Conservation (phyloP, 2,113 vertebrate species). For the Cinclus cinclus region DNA sequence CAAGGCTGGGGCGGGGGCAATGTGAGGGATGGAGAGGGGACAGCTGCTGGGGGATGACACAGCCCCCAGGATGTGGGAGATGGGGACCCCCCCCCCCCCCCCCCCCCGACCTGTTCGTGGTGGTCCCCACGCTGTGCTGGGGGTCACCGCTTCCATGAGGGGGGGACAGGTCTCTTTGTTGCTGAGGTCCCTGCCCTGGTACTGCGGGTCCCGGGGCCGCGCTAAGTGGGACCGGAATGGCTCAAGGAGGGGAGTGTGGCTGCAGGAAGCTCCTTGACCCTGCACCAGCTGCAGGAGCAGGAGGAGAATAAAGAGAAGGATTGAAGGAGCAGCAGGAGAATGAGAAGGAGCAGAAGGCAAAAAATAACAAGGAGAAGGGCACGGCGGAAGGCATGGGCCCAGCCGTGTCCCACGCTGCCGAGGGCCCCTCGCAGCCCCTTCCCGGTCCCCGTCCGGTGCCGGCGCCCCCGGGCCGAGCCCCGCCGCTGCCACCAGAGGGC, state of each 20-base stretch:
- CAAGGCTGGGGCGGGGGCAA: neutral
- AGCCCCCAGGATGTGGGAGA: neutral
- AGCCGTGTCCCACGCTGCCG: neutral
- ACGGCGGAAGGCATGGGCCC: neutral
- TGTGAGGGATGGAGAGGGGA: neutral
- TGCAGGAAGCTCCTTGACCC: neutral
- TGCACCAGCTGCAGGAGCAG: neutral
- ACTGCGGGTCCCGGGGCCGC: neutral
- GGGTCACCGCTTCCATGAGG: neutral
- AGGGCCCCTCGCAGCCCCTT: neutral
- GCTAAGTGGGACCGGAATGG: neutral
- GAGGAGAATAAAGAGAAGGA: neutral
- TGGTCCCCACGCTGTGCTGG: neutral
- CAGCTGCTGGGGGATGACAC: neutral
- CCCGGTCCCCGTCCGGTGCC: neutral
- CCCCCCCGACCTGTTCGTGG: fast-evolving
- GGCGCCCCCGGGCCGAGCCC: neutral
- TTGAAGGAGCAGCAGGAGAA: neutral
- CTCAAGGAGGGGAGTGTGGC: neutral
- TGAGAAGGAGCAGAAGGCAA: neutral
- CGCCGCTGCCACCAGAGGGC: neutral
- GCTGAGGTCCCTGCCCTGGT: neutral
- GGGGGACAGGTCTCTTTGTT: neutral
- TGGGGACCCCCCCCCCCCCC: too few species aligned
- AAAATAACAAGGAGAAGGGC: neutral